phyloP scores from a whole-genome alignment of 2,113 vertebrate species.

The Orycteropus afer region DNA sequence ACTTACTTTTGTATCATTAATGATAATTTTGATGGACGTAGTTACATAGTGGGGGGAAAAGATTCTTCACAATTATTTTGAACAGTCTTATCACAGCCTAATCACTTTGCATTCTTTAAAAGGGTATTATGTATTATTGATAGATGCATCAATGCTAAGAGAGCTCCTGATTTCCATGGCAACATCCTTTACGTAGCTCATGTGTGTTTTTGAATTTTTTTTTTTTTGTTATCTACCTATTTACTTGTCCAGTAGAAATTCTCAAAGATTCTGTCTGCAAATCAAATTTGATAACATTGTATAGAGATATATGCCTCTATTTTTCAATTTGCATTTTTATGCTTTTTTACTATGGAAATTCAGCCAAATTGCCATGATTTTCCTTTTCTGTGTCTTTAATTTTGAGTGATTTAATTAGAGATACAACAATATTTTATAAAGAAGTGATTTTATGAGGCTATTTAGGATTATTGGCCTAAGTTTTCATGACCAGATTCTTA shows the following conservation, averaged over 20 bases:
- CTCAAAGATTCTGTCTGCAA: background rate
- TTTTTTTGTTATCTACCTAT: background rate
- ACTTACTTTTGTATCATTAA: background rate
- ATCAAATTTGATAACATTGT: conserved; percentile 8
- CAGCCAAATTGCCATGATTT: background rate
- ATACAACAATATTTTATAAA: background rate
- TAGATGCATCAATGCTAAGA: background rate
- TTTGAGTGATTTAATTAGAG: background rate
- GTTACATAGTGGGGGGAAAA: background rate
- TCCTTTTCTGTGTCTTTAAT: conserved; percentile 18
- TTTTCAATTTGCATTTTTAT: background rate
- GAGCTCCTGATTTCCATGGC: background rate
- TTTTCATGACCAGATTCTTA: background rate
- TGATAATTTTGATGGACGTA: background rate
- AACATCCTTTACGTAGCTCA: background rate
- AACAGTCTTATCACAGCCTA: background rate
- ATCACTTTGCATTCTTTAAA: background rate
- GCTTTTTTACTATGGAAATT: background rate
- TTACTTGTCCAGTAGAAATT: background rate
- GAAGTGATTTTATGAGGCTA: background rate
- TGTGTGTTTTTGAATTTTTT: background rate
- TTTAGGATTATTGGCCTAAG: background rate
- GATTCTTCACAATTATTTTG: background rate
- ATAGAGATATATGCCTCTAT: background rate
- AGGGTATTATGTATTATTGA: background rate